Base-by-base conservation (phyloP, 1,140 invertebrate genomes). In the Fopius arisanus region DNA sequence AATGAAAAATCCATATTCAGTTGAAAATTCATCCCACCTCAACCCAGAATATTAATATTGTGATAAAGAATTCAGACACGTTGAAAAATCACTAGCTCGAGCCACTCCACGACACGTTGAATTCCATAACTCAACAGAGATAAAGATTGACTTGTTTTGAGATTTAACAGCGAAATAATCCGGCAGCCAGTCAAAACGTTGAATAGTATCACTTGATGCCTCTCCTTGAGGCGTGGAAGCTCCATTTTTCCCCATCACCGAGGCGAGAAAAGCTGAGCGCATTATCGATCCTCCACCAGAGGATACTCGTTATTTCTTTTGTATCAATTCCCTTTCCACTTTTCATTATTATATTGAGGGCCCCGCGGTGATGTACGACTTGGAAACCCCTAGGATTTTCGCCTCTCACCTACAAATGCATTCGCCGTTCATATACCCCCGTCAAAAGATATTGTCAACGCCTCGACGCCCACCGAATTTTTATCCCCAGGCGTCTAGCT, bases 371-470 rank as follows among this genome's bases (percentile, higher is more conserved):
- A 72, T 59, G 65, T 73, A 29, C 59, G 26, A 67, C n/a, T 19
- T 54, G 41, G 40, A 5, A 19, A 28, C n/a, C 21, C 19, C 67
- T 66, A 54, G 29, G 14, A 19, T 40, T 16, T 21, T 9, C 1
- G 66, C 65, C 9, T 68, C 26, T 48, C 9, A 43, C 9, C 41
- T 23, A 19, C 37, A 40, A 54, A 72, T 72, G 26, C 28, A 72
- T 72, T 73, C 43, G 16, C 66, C 29, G 7, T 41, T 59, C 28
- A 59, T 67, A 54, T 54, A 51, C 48, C 65, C 28, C 19, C 43
- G 9, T 59, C 41, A 28, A 19, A 73, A 73, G 41, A 67, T 73
- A 73, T 67, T 73, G 71, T 73, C 71, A 73, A 73, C 29, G 63
- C 63, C 6, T 67, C 41, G 21, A 73, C 71, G 62, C 71, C 16